phyloP scores from a whole-genome alignment of 2,797 vertebrate genomes.

The Pangasius larnaudii region DNA sequence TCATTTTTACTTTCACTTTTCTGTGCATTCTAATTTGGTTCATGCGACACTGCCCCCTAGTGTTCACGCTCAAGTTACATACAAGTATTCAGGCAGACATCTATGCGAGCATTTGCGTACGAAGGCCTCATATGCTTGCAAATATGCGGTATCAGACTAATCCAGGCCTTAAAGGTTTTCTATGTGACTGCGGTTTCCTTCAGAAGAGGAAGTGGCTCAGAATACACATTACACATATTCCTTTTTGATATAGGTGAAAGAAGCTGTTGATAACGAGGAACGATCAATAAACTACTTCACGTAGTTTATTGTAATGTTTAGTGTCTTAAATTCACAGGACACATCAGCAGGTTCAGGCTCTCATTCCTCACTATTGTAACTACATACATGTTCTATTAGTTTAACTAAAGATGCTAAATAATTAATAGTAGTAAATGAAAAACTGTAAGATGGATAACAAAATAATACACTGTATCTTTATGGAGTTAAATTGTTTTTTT shows the following conservation, averaged over 20 bases:
- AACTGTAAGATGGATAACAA: background rate
- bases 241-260: background rate
- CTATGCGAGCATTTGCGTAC: background rate
- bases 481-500: background rate
- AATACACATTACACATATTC: background rate
- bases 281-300: background rate
- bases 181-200: background rate
- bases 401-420: background rate
- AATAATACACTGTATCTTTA: background rate
- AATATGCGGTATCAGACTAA: background rate
- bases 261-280: background rate
- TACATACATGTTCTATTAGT: background rate
- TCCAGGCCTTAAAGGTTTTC: background rate
- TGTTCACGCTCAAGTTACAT: background rate
- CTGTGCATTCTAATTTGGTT: background rate
- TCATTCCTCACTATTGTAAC: background rate
- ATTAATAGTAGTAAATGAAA: background rate
- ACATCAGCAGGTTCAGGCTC: background rate
- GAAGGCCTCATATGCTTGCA: background rate
- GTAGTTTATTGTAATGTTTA: background rate
- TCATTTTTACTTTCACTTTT: background rate
- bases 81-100: background rate
- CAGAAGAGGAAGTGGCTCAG: background rate
- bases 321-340: background rate
- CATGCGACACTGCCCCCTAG: conserved; percentile 1